Base-by-base conservation (phyloP, 92 coral and sea anemone species). In the Zoanthus solanderi region DNA sequence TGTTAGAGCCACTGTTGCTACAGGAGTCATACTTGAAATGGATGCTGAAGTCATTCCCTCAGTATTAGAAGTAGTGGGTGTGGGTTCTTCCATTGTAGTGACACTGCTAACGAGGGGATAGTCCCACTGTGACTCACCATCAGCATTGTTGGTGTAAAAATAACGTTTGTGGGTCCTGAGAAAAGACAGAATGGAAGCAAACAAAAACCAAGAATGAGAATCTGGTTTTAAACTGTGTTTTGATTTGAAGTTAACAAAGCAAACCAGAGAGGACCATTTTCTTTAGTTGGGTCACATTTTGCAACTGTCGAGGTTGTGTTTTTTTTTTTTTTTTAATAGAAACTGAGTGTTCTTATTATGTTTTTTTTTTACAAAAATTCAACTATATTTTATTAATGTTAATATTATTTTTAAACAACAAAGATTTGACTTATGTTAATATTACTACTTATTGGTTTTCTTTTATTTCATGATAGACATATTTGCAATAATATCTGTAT, bases 111-210 rank as follows among this genome's bases (percentile, higher is more conserved):
- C 80, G 11, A 85, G 83, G 0, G 99, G 99, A 67, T 87, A 97
- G 45, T 97, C 99, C 99, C 99, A 97, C 77, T 93, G 95, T 0
- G 98, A 97, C 52, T 97, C 91, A 0, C 98, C 93, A 6, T 98
- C 96, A 48, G 88, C 89, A 12, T 75, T 28, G 80, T 97, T 94
- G 48, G 97, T 97, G 91, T 97, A 97, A 89, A 89, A 97, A 53
- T 97, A 97, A 10, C 96, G 95, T 80, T 93, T 97, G 93, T 97
- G 94, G 67, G 96, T 84, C 83, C 99, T 97, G 96, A 8, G 29
- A 67, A 90, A 85, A 89, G 72, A 68, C 71, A 92, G 75, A 74
- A 91, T 68, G 86, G 56, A 85, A 87, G 82, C 78, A 75, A 72
- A 78, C 85, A 81, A 65, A 71, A 81, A 65, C 54, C 23, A 17